phyloP scores from a whole-genome alignment of 2,888 invertebrate genomes.

The Sinhomidia bicolor region DNA sequence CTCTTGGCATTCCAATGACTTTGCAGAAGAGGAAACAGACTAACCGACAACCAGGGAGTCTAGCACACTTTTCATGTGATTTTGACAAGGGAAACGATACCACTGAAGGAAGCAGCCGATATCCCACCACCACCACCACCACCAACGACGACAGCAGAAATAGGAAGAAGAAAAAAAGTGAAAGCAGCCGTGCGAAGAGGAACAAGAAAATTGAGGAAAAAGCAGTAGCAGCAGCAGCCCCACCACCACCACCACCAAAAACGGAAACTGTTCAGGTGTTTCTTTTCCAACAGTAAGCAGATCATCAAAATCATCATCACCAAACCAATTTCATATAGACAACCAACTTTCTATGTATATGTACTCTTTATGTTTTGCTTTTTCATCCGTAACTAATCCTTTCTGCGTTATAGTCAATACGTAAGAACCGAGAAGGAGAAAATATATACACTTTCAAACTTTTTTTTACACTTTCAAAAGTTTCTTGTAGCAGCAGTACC shows the following conservation, averaged over 20 bases:
- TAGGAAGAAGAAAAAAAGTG: no score
- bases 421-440: not conserved
- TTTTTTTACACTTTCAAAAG: not conserved
- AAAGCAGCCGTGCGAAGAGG: no score
- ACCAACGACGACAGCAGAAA: no score
- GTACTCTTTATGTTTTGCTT: not conserved
- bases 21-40: slow-evolving; percentile 16
- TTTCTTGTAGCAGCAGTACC: not conserved
- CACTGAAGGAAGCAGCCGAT: not conserved
- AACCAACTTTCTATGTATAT: no score
- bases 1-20: slow-evolving; percentile 49
- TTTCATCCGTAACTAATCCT: slow-evolving; percentile 9
- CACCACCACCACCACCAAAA: not conserved
- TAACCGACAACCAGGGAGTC: slow-evolving; percentile 28
- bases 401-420: no score
- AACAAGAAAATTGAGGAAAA: no score
- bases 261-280: slow-evolving; percentile 56
- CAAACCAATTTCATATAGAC: no score
- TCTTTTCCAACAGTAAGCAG: slow-evolving; percentile 13
- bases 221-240: not conserved
- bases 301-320: not conserved
- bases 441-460: no score
- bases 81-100: slow-evolving; percentile 44
- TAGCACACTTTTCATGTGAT: slow-evolving; percentile 2
- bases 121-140: no score